phyloP scores from a whole-genome alignment of 2,888 invertebrate species.

The Sinohyriopsis cumingii region DNA sequence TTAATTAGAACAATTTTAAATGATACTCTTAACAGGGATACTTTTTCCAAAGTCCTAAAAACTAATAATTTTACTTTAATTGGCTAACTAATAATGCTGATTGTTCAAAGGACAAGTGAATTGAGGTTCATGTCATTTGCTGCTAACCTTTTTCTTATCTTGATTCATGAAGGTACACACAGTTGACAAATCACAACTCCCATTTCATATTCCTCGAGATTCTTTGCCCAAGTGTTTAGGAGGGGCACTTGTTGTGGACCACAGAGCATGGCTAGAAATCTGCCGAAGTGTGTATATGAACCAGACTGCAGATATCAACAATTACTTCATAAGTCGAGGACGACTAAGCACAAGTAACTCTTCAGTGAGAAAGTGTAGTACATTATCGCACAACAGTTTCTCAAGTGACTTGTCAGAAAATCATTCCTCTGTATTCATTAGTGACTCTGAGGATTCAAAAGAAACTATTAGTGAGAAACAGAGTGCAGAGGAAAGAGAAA shows the following conservation, averaged over 20 bases:
- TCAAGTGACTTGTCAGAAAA: constrained; percentile 53
- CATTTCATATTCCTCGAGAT: constrained; percentile 90
- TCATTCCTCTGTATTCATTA: constrained; percentile 38
- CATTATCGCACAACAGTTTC: constrained; percentile 40
- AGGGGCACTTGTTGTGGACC: constrained; percentile 88
- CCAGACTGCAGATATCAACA: constrained; percentile 46
- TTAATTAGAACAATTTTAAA: no score
- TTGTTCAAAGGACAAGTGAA: no score
- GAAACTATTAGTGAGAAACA: constrained; percentile 75
- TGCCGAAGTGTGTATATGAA: constrained; percentile 56
- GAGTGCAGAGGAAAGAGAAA: constrained; percentile 77
- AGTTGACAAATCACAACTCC: constrained; percentile 91
- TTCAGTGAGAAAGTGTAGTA: constrained; percentile 8
- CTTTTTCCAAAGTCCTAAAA: no score
- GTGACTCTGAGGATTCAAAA: constrained; percentile 64
- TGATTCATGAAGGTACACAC: constrained; percentile 81
- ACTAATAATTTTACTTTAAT: no score
- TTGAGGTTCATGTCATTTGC: neutral
- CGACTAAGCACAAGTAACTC: constrained; percentile 22
- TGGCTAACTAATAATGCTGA: no score
- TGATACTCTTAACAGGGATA: no score
- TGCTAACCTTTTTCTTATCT: constrained; percentile 1
- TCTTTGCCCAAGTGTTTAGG: constrained; percentile 92
- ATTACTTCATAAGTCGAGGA: constrained; percentile 53
- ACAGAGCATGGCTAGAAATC: constrained; percentile 88